Conservation (phyloP, 2,888 invertebrate species). For the Cerastis leucographa region DNA sequence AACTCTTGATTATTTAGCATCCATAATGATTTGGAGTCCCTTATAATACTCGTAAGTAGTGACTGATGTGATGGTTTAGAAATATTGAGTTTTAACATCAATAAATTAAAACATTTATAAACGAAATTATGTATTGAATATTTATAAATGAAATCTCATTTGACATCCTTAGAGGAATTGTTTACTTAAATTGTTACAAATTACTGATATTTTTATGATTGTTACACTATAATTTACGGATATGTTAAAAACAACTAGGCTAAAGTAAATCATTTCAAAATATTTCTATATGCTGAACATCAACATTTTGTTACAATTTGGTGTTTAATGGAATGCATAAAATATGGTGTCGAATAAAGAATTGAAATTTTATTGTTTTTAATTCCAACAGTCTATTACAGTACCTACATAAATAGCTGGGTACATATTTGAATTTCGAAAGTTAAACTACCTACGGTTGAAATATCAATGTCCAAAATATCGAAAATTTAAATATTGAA, state of each 20-base stretch:
- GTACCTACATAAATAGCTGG: background rate
- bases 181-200: slow-evolving; percentile 62
- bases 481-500: too few species aligned
- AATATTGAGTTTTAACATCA: slow-evolving; percentile 31
- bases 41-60: slow-evolving; percentile 54
- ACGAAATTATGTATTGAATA: slow-evolving; percentile 14
- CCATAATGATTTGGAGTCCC: slow-evolving; percentile 33
- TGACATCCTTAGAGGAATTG: slow-evolving; percentile 72
- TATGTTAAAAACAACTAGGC: slow-evolving; percentile 41
- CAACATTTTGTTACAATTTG: slow-evolving; percentile 90
- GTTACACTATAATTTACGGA: slow-evolving; percentile 61
- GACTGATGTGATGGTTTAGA: slow-evolving; percentile 20
- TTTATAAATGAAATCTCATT: slow-evolving; percentile 45
- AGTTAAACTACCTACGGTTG: too few species aligned
- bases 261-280: slow-evolving; percentile 29
- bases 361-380: slow-evolving; percentile 73
- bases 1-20: background rate
- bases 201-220: slow-evolving; percentile 58
- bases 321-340: slow-evolving; percentile 88
- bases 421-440: too few species aligned
- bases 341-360: slow-evolving; percentile 89
- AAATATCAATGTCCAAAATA: too few species aligned
- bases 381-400: slow-evolving; percentile 26
- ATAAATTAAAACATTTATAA: slow-evolving; percentile 35
- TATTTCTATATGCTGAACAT: slow-evolving; percentile 61